phyloP scores from a whole-genome alignment of 2,797 vertebrate species.

The Basileuterus tristriatus region DNA sequence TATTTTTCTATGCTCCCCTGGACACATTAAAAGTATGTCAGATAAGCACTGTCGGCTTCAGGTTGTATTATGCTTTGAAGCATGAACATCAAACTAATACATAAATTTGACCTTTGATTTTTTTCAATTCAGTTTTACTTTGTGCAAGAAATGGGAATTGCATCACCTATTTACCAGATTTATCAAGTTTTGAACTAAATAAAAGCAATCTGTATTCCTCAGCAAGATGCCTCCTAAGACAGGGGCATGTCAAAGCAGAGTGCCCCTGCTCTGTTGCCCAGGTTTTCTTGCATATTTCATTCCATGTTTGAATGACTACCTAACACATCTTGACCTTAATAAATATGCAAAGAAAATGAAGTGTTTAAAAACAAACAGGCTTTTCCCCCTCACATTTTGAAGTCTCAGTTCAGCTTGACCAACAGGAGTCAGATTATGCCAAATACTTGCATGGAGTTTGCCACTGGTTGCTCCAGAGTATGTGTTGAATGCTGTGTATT shows the following conservation, averaged over 20 bases:
- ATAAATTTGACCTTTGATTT: neutral
- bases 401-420: neutral
- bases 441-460: neutral
- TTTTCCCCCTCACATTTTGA: neutral
- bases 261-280: neutral
- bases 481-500: neutral
- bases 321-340: neutral
- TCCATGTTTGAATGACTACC: neutral
- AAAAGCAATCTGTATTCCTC: neutral
- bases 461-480: accelerated
- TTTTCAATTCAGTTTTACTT: neutral
- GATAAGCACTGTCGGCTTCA: neutral
- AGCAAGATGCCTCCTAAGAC: neutral
- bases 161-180: neutral
- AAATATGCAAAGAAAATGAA: neutral
- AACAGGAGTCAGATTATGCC: neutral
- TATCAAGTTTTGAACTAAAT: neutral
- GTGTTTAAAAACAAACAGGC: neutral
- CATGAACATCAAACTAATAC: neutral
- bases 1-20: neutral
- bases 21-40: neutral
- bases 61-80: neutral
- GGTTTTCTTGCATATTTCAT: neutral
- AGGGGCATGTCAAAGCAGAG: neutral
- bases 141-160: neutral